Evolutionary conservation across 2,888 invertebrate genomes (phyloP), one percentile per base, ranked within the genome.

Genomic region (Brachyopa scutellaris): DNA sequence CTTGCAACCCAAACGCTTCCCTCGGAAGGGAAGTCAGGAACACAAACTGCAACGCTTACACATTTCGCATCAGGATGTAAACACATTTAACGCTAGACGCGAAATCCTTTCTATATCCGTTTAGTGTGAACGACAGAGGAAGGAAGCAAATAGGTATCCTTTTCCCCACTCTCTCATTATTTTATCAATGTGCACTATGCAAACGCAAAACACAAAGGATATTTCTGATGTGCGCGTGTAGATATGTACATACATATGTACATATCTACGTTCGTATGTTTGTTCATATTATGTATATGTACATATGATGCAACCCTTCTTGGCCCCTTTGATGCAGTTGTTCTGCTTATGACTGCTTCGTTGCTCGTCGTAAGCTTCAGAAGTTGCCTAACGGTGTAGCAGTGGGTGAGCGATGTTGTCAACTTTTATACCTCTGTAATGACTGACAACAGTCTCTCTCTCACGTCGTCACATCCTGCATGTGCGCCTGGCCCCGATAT

Each of bases 401-500:
- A 59, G 40, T 76, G 61, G 29, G 57, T 69, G 69, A 80, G 47
- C 36, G 26, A 59, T 70, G 59, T 72, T 77, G 77, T 82, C 59
- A 70, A 66, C 45, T 66, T 69, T 59, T 59, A 70, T 77, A 47
- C 59, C 31, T 36, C 51, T 76, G 57, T 69, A 82, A 82, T 70
- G 69, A 70, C 49, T 77, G 59, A 82, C 62, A 70, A 51, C 40
- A 55, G 31, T 67, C 47, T 69, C 80, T 72, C 77, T 69, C 19
- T 51, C 53, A 67, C 55, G 53, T 61, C 51, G 8, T 57, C 36
- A 69, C 36, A 76, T 64, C 31, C 78, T 49, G 79, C 55, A 40
- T 76, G 33, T 45, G 59, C 59, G 72, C 38, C 64, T 74, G 79
- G 84, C 85, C 85, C 83, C 84, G 85, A 85, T 87, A 85, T 86